These are phyloP conservation scores for Mionectes macconnelli DNA, from an alignment of 2,113 vertebrate species.

Conservation along the genomic window DNA sequence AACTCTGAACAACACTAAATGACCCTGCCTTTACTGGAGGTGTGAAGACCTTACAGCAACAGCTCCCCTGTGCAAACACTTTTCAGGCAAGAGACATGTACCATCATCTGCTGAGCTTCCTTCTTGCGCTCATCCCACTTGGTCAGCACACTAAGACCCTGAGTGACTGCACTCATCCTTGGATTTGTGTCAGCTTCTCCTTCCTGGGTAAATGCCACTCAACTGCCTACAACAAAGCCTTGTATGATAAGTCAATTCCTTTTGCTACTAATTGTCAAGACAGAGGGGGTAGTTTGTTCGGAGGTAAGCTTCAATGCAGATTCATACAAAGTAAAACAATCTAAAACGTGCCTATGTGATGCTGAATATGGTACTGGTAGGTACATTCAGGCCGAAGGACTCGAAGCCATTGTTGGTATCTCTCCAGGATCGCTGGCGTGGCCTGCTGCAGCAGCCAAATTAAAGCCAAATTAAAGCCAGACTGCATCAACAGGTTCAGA, in stretches of 20 bases:
- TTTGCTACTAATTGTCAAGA: background rate
- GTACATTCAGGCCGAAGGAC: background rate
- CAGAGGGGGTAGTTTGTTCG: background rate
- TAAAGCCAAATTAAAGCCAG: background rate
- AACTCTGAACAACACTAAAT: background rate
- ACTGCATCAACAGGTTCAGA: background rate
- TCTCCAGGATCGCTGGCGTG: background rate
- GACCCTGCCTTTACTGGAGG: background rate
- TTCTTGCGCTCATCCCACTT: background rate
- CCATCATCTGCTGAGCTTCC: background rate
- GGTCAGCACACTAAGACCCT: background rate
- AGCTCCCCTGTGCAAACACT: background rate
- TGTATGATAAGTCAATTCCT: background rate
- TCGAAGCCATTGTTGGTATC: fast-evolving
- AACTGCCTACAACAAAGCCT: background rate
- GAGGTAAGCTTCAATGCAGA: background rate
- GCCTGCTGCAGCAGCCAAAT: background rate
- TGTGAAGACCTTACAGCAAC: background rate
- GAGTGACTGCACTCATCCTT: background rate
- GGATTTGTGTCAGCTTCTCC: background rate
- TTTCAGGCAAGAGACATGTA: background rate
- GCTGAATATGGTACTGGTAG: background rate
- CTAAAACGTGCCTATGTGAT: background rate
- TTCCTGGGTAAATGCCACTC: background rate
- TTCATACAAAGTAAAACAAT: background rate